Conservation (phyloP, 2,888 invertebrate species). For the Selenia dentaria region DNA sequence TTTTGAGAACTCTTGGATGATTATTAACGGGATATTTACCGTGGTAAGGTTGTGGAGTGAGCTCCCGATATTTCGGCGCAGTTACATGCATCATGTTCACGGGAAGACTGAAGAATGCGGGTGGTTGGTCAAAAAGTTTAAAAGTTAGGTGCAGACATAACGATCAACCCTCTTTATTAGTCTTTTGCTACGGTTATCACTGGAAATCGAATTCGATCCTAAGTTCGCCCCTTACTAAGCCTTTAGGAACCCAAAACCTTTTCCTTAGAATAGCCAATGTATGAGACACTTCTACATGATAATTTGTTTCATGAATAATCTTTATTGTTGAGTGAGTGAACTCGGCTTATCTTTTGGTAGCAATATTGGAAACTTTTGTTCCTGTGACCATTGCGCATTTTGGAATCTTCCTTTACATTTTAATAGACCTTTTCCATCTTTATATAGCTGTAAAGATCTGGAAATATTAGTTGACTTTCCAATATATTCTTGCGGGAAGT, state of each 20-base stretch:
- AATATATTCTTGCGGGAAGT: background rate
- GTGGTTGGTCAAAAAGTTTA: no score
- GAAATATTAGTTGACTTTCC: constrained; percentile 1
- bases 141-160: no score
- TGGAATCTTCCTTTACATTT: constrained; percentile 1
- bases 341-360: constrained; percentile 1
- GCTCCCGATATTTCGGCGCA: no score
- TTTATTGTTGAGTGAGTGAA: background rate
- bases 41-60: no score
- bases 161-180: no score
- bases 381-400: constrained; percentile 2
- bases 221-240: background rate
- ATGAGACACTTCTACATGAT: constrained; percentile 3
- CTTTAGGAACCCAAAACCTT: constrained; percentile 1
- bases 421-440: background rate
- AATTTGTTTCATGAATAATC: background rate
- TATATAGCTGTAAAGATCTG: background rate
- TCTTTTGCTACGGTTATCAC: no score
- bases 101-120: no score
- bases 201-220: no score
- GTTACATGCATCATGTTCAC: no score
- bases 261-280: constrained; percentile 1
- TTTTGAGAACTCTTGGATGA: no score
- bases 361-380: constrained; percentile 1
- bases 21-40: no score